These are phyloP conservation scores for Nephrotoma flavescens DNA, from an alignment of 2,888 invertebrate species.

Conservation along the genomic window DNA sequence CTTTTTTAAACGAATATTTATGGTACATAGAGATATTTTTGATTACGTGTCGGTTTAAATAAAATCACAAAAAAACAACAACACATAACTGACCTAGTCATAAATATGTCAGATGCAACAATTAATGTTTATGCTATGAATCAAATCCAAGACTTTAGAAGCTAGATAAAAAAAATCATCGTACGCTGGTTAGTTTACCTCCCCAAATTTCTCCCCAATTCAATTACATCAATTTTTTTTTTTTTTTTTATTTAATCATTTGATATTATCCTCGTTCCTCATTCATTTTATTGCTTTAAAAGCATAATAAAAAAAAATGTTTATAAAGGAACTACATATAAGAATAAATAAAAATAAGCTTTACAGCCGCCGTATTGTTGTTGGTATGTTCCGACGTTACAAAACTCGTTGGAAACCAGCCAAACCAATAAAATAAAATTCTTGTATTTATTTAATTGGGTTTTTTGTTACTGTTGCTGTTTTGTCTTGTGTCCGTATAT, in stretches of 20 bases:
- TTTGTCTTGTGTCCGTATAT: background rate
- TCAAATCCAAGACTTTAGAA: background rate
- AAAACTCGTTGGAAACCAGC: background rate
- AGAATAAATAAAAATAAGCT: background rate
- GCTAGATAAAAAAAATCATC: too few species aligned
- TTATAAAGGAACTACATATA: background rate
- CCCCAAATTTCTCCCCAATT: background rate
- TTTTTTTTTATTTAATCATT: background rate
- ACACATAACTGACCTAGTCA: too few species aligned
- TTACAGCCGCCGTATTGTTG: background rate
- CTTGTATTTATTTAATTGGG: background rate
- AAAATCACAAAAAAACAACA: too few species aligned
- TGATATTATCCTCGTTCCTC: background rate
- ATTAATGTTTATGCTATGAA: background rate
- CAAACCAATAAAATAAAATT: background rate
- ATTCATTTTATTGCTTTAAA: background rate
- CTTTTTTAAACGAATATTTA: too few species aligned
- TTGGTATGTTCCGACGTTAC: background rate
- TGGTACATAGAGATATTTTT: too few species aligned
- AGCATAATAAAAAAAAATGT: background rate
- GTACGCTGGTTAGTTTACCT: background rate
- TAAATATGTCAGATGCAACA: too few species aligned
- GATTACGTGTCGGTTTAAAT: too few species aligned
- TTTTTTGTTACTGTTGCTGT: background rate
- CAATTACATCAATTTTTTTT: background rate